Base-by-base conservation (phyloP, 1,140 invertebrate genomes). In the Pissodes strobi region DNA sequence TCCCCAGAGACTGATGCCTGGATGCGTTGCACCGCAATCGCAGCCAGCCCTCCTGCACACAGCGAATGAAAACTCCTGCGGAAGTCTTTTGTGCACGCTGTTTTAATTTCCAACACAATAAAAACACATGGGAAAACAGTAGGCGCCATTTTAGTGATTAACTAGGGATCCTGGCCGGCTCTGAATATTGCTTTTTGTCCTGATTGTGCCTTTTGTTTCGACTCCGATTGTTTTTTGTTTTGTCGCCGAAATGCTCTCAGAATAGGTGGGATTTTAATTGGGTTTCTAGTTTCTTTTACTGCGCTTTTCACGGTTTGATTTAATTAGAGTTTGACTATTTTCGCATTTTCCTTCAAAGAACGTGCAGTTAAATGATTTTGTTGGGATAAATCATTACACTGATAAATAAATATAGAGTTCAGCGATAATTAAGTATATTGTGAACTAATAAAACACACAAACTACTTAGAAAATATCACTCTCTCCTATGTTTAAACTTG, bases 41-140 rank as follows among this genome's bases (percentile, higher is more conserved):
- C 25, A 27, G 25, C 9, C 3, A 27, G 9, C 25, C 25, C 25
- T 9, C 6, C 21, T 23, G 56, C 56, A 48, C 25, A 48, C 41
- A 41, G 15, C 56, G 19, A 30, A 25, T 25, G 56, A 52, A 51
- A 61, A 51, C n/a, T 45, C 55, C 61, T 68, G 56, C 74, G 71
- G 69, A 75, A 71, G 65, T 68, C 68, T 68, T 76, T 76, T 78
- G 76, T 78, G 48, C 46, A n/a, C 71, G 71, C 73, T 75, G 75
- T 77, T 78, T 78, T 77, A 78, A 77, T 78, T 78, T 78, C 75
- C 74, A 77, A 76, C 74, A 78, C 75, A 78, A 78, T 78, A 78
- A 78, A 78, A 78, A 78, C 76, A 78, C 76, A 78, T 77, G 76
- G 76, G 76, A 78, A 78, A 78, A 78, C 75, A 78, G 76, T 77